Evolutionary conservation across 2,113 vertebrate genomes (phyloP).

Genomic region (Tamias sibiricus): DNA sequence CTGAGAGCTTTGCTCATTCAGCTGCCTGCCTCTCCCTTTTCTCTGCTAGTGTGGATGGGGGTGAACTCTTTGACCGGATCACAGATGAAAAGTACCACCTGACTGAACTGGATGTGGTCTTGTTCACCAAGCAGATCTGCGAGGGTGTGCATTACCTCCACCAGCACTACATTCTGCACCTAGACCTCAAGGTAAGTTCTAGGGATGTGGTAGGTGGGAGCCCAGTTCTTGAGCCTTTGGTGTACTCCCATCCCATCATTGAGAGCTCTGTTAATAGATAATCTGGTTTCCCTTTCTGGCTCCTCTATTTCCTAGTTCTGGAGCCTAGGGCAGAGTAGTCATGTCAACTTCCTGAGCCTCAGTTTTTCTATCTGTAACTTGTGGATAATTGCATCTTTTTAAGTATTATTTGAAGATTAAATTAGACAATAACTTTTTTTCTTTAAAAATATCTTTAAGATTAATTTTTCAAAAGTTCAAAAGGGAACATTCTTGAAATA

Average conservation of each 20-base stretch:
- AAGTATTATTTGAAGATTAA: background rate
- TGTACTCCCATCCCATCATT: background rate
- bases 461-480: background rate
- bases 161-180: conserved; percentile 94
- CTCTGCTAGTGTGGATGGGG: conserved; percentile 92
- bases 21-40: background rate
- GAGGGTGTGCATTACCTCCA: conserved; percentile 94
- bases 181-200: conserved; percentile 94
- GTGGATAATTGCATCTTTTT: background rate
- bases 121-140: conserved; percentile 95
- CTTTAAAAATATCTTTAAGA: background rate
- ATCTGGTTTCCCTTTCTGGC: background rate
- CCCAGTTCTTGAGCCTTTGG: too few relatives aligned
- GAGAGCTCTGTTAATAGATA: background rate
- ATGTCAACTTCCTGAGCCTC: background rate
- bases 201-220: background rate
- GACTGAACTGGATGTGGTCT: conserved; percentile 92
- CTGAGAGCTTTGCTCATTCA: background rate
- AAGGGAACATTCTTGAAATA: background rate
- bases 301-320: background rate
- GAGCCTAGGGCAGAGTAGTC: background rate
- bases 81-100: conserved; percentile 94
- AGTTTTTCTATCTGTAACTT: background rate
- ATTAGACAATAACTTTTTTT: background rate
- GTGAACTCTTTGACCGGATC: conserved; percentile 97